Evolutionary conservation across 2,797 vertebrate species (phyloP), one percentile per base, ranked within the genome.

Genomic region (Nothura maculosa): DNA sequence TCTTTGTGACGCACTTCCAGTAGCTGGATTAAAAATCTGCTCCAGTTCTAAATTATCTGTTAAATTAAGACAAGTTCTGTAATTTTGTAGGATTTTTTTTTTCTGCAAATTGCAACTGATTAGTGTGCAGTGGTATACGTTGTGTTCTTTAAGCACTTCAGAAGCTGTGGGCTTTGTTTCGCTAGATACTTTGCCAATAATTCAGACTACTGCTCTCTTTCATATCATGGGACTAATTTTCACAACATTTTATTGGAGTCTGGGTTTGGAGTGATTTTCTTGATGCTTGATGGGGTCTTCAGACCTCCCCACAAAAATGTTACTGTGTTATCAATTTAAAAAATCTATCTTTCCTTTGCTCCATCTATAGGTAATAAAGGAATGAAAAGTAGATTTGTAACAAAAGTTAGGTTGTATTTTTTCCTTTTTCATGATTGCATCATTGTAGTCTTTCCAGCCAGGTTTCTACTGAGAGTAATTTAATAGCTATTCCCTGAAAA

Each of bases 21-120:
- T 18, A 90, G 73, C 36, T 63, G 81, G 58, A 85, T 92, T 89
- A 87, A 73, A 90, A 72, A 42, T 70, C 70, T 87, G 52, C 24
- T 22, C 30, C 47, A 69, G 62, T 52, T 38, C 28, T 92, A 90
- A 89, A 90, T 70, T 96, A 63, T 42, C 78, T 80, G n/a, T 58
- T 81, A 87, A 90, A 89, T 83, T 42, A 60, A 40, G 14, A 69
- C 42, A 55, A 68, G 30, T 74, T 83, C 68, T 85, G n/a, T 25
- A 48, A 22, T 80, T 69, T 62, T 87, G 14, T 47, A 87, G 42
- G 52, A 75, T 72, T 67, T 58, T 50, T 60, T 74, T 75, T 69
- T 47, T 19, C 30, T 72, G 47, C 32, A 87, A 66, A 81, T 64
- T 81, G 63, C 81, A 79, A 25, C 38, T 89, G 86, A 80, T 91